Conservation (phyloP, 1,140 invertebrate genomes). For the Diorhabda sublineata region DNA sequence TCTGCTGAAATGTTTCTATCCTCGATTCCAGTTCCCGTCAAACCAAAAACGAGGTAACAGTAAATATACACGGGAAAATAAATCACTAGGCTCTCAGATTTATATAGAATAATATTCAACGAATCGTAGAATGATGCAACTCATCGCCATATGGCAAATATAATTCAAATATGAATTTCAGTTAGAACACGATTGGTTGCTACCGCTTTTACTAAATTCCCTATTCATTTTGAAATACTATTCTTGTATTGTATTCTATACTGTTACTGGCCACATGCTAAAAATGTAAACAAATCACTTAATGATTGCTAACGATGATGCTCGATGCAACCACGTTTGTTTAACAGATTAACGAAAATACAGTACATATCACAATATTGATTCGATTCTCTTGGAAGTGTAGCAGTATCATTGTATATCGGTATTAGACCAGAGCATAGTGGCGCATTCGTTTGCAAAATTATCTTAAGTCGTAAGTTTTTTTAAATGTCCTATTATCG, state of each 20-base stretch:
- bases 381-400: background rate
- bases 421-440: background rate
- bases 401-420: background rate
- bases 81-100: background rate
- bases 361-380: background rate
- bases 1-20: no score
- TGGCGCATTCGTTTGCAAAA: no score
- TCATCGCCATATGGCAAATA: constrained; percentile 10
- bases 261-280: constrained; percentile 2
- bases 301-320: background rate
- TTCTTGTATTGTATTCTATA: background rate
- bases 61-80: background rate
- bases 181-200: background rate
- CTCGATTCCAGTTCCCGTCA: no score
- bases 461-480: background rate
- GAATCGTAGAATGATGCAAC: background rate
- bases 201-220: constrained; percentile 2
- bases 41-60: background rate
- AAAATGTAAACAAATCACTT: constrained; percentile 4
- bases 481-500: background rate
- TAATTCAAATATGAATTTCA: constrained; percentile 6
- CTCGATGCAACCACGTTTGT: background rate
- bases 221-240: background rate
- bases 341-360: background rate
- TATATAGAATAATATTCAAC: background rate